Conservation (phyloP, 53 echinoderm and acorn worm species). For the Zoroaster sp. region DNA sequence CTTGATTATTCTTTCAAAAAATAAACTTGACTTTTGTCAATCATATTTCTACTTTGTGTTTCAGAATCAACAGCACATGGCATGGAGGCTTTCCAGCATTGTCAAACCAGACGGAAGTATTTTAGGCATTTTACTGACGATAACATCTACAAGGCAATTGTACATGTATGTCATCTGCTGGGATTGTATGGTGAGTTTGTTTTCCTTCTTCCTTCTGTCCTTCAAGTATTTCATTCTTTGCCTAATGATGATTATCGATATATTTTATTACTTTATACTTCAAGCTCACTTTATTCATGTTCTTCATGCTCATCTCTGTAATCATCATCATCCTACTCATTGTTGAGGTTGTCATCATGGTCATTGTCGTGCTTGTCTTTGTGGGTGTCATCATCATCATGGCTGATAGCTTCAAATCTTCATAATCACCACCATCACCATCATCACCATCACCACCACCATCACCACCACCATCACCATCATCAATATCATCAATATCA, state of each 20-base stretch:
- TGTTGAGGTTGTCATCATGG: too few relatives aligned
- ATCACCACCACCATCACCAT: too few relatives aligned
- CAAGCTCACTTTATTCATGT: not conserved
- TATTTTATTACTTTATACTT: not conserved
- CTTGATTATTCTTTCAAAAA: too few relatives aligned
- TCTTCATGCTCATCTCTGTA: not conserved
- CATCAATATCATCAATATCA: too few relatives aligned
- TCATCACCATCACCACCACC: too few relatives aligned
- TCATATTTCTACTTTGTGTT: not conserved
- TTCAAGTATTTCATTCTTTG: not conserved
- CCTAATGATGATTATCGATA: not conserved
- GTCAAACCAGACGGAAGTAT: constrained; percentile 48
- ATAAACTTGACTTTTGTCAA: too few relatives aligned
- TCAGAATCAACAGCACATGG: not conserved
- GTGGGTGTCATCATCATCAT: too few relatives aligned
- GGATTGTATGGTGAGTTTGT: constrained; percentile 78
- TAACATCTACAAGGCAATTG: constrained; percentile 65
- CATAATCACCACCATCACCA: too few relatives aligned
- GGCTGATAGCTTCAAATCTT: too few relatives aligned
- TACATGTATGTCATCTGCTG: constrained; percentile 74
- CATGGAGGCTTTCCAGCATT: constrained; percentile 13
- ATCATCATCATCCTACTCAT: too few relatives aligned
- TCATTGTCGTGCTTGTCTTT: too few relatives aligned
- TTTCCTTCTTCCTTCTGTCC: not conserved
- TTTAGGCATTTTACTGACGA: constrained; percentile 85